Base-by-base conservation (phyloP, 92 coral and sea anemone species). In the Heteractis magnifica region DNA sequence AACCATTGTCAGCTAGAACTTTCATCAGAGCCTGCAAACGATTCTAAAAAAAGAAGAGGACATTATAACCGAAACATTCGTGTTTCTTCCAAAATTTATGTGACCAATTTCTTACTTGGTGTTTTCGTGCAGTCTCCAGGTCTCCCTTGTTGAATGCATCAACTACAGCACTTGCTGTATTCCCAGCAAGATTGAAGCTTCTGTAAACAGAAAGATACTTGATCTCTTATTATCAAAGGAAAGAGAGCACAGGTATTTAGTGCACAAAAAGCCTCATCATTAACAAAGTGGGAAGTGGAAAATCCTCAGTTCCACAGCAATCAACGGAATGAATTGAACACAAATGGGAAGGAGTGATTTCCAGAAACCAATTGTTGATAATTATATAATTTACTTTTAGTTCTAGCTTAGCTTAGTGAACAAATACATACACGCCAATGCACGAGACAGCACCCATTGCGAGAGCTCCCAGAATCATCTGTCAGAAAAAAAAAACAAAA, bases 121-220 rank as follows among this genome's bases (percentile, higher is more conserved):
- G 85, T 72, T 85, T 60, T 64, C 91, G 86, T 11, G 97, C 94
- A 72, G 86, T 84, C 51, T 84, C 77, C 65, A 91, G 20, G 79
- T 93, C 94, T 58, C 94, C 91, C 49, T 87, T 89, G 81, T 87
- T 87, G 59, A 91, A 91, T n/a, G 97, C 91, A 12, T 93, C 91
- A 5, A 93, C 49, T 34, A 93, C 79, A 20, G 91, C 87, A 84
- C 56, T 75, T 21, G 88, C 84, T 41, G 87, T 51, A 23, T 58
- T 75, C 4, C 97, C 97, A 7, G 94, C 87, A 80, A 82, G 85
- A 79, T 77, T 93, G 82, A 89, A 93, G 10, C 95, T 86, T 70
- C 93, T 89, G 81, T 34, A 80, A 82, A 59, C 44, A 2, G 3
- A 56, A 75, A 77, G n/a, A 26, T 26, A 26, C 26, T 26, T 26